These are phyloP conservation scores for Ochropleura leucogaster DNA, from an alignment of 2,888 invertebrate species.

Conservation along the genomic window DNA sequence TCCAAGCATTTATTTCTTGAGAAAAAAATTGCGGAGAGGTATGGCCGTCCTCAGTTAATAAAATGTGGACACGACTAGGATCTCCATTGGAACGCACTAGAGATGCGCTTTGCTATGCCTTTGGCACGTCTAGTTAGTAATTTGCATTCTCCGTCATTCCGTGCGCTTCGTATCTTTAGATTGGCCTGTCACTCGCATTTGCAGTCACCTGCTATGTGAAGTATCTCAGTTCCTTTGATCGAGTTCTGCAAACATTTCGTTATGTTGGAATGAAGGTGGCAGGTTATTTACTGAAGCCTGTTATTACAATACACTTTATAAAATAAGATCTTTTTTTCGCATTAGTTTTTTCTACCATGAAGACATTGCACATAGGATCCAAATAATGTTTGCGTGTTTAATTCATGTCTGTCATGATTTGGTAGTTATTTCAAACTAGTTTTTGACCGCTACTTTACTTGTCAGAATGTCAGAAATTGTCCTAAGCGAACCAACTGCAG, in stretches of 20 bases:
- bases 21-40: no score
- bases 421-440: background rate
- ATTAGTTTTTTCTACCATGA: background rate
- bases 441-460: background rate
- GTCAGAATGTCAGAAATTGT: background rate
- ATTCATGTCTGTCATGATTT: slow-evolving; percentile 9
- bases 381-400: background rate
- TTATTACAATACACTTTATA: slow-evolving; percentile 10
- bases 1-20: background rate
- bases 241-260: slow-evolving; percentile 3
- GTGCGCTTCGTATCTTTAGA: slow-evolving; percentile 5
- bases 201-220: background rate
- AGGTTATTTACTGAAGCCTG: background rate
- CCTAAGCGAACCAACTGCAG: background rate
- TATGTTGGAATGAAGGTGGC: background rate
- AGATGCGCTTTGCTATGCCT: slow-evolving; percentile 1
- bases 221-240: background rate
- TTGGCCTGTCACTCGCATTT: slow-evolving; percentile 27
- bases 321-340: background rate
- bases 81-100: background rate
- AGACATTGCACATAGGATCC: background rate
- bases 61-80: background rate
- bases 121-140: slow-evolving; percentile 15
- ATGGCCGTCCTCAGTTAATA: background rate
- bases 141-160: slow-evolving; percentile 29